Conservation (phyloP, 2,888 invertebrate species). For the Chrysomela aeneicollis region DNA sequence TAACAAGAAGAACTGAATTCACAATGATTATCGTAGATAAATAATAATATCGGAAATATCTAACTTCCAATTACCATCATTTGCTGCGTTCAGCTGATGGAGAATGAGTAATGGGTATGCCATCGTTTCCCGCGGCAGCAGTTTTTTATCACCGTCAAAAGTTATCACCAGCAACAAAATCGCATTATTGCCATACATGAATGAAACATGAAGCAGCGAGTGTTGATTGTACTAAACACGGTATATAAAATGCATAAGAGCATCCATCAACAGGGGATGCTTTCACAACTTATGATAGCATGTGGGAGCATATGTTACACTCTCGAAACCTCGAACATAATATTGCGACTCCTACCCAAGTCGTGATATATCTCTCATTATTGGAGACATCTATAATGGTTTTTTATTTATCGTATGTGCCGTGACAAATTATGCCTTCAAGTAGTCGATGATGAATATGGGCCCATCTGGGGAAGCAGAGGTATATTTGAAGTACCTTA, state of each 20-base stretch:
- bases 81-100: no score
- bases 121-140: neutral
- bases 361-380: slow-evolving; percentile 45
- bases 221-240: slow-evolving; percentile 28
- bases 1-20: no score
- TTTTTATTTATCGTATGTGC: slow-evolving; percentile 13
- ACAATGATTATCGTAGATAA: no score
- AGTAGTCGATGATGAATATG: slow-evolving; percentile 11
- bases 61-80: no score
- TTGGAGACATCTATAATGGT: slow-evolving; percentile 26
- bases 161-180: neutral
- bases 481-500: no score
- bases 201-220: slow-evolving; percentile 28
- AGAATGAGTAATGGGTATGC: neutral
- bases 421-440: slow-evolving; percentile 15
- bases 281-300: slow-evolving; percentile 26
- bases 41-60: no score
- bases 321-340: slow-evolving; percentile 40
- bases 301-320: slow-evolving; percentile 45
- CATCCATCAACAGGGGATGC: slow-evolving; percentile 32
- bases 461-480: no score
- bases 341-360: slow-evolving; percentile 37
- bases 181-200: slow-evolving; percentile 15
- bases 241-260: slow-evolving; percentile 30
- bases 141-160: neutral